A percentile compares a stretch with the other conserved stretches of the same genome.
These are phyloP conservation scores for Pangasius djambal DNA, from an alignment of 2,797 vertebrate species.

Conservation along the genomic window DNA sequence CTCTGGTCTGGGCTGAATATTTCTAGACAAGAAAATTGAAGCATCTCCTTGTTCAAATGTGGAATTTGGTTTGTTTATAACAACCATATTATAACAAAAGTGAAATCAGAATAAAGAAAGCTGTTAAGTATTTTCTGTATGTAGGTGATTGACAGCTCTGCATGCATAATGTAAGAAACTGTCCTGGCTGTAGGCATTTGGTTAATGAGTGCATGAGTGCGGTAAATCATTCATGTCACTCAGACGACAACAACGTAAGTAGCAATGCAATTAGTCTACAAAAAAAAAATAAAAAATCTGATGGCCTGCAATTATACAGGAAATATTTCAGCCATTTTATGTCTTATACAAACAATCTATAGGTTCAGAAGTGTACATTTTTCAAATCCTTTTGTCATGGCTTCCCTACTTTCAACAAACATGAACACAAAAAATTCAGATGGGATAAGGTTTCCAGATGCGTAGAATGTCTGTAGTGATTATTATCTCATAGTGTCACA, in stretches of 20 bases:
- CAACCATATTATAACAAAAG: not conserved
- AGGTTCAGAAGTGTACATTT: not conserved
- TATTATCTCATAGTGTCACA: not conserved
- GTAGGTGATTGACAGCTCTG: not conserved
- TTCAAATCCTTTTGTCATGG: not conserved
- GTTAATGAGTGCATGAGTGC: constrained; percentile 24
- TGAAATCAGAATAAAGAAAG: not conserved
- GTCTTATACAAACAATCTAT: not conserved
- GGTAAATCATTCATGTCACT: constrained; percentile 17
- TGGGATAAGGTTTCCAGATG: not conserved
- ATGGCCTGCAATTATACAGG: not conserved
- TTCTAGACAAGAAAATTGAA: not conserved
- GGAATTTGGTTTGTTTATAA: not conserved
- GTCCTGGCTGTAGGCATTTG: not conserved
- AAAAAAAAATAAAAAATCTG: not conserved
- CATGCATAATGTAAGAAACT: not conserved
- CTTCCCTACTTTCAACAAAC: not conserved
- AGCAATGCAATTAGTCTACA: not conserved
- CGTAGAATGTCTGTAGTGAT: not conserved
- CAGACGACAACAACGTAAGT: not conserved
- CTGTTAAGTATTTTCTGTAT: not conserved
- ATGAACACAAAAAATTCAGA: not conserved
- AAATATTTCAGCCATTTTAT: not conserved
- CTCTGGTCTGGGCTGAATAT: not conserved
- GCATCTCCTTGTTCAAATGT: not conserved